phyloP scores from a whole-genome alignment of 2,113 vertebrate species.

The Cavia porcellus region DNA sequence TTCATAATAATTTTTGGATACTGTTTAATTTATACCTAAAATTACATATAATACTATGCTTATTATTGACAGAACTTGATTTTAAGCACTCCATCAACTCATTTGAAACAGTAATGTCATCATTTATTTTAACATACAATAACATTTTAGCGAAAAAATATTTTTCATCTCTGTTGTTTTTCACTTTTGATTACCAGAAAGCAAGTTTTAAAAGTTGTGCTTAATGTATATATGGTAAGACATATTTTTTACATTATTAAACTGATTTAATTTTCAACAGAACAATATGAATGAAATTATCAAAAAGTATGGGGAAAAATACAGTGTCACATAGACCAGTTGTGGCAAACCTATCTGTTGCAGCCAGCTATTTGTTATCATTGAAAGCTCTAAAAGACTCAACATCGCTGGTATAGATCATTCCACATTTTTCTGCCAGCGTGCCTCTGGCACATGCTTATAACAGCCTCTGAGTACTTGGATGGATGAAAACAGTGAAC shows the following conservation, averaged over 20 bases:
- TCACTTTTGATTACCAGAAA: background rate
- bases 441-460: no score
- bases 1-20: background rate
- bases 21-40: background rate
- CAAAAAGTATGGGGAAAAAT: constrained; percentile 1
- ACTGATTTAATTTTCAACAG: background rate
- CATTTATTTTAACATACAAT: background rate
- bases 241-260: background rate
- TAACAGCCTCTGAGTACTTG: background rate
- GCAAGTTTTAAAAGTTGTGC: background rate
- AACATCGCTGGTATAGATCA: no score
- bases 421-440: background rate
- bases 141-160: constrained; percentile 19
- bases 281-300: background rate
- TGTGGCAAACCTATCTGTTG: background rate
- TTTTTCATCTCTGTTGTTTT: background rate
- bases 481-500: background rate
- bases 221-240: background rate
- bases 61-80: background rate
- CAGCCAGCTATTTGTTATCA: background rate
- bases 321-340: background rate
- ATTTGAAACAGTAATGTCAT: background rate
- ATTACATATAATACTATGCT: background rate
- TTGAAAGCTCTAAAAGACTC: background rate
- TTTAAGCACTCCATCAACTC: background rate